Evolutionary conservation across 2,888 invertebrate species (phyloP).

Genomic region (Tholera decimalis): DNA sequence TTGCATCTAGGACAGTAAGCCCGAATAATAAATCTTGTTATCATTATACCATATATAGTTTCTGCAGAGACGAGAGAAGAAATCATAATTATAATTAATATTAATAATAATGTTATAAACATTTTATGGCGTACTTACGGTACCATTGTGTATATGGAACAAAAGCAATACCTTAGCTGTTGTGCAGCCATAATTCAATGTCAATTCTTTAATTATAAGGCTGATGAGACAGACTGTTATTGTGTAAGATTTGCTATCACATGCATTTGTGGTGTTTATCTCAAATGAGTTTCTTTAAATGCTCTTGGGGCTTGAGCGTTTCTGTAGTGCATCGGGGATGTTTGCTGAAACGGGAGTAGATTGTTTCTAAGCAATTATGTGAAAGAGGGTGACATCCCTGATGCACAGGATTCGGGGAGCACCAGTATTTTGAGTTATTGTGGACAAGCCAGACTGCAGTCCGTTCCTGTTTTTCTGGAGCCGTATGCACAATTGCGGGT

Average conservation of each 20-base stretch:
- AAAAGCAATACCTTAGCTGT: conserved; percentile 18
- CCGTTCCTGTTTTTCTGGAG: too few species aligned
- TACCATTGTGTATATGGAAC: conserved; percentile 23
- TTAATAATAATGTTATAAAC: conserved; percentile 19
- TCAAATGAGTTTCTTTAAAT: too few species aligned
- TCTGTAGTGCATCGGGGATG: too few species aligned
- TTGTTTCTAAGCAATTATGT: too few species aligned
- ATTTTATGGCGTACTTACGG: background rate
- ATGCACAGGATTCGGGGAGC: too few species aligned
- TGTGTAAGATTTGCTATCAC: too few species aligned
- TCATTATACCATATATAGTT: conserved; percentile 1
- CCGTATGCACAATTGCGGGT: too few species aligned
- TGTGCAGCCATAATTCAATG: conserved; percentile 9
- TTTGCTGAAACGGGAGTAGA: too few species aligned
- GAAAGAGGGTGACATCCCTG: too few species aligned
- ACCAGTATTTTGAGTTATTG: too few species aligned
- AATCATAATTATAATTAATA: conserved; percentile 31
- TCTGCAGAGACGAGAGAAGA: conserved; percentile 1
- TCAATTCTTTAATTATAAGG: conserved; percentile 29
- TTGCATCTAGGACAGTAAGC: conserved; percentile 12
- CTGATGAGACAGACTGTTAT: background rate
- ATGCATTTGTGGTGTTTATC: background rate
- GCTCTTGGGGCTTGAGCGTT: too few species aligned
- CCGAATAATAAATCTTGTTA: background rate
- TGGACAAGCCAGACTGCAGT: too few species aligned